Conservation (phyloP, 2,888 invertebrate genomes). For the Trissolcus brochymenae region DNA sequence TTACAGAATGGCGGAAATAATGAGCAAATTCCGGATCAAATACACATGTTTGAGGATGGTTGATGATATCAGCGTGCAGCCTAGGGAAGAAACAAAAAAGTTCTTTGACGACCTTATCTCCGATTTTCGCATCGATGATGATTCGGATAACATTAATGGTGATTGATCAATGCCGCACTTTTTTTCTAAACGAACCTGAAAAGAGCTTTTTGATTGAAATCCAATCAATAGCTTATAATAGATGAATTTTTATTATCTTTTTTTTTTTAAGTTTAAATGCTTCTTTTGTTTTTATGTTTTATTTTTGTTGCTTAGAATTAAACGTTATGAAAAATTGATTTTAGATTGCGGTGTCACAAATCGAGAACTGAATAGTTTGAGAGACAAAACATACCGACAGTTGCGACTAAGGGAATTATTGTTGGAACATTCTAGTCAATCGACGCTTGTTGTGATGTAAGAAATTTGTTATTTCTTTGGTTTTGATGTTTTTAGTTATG, state of each 20-base stretch:
- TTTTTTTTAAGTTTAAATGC: too few relatives aligned
- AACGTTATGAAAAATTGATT: slow-evolving; percentile 45
- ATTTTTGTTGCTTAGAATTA: background rate
- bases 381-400: slow-evolving; percentile 94
- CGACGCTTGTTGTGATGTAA: slow-evolving; percentile 96
- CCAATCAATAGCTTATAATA: too few relatives aligned
- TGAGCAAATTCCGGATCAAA: slow-evolving; percentile 95
- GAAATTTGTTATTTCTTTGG: slow-evolving; percentile 64
- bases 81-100: slow-evolving; percentile 84
- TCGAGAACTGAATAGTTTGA: slow-evolving; percentile 83
- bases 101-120: slow-evolving; percentile 85
- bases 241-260: too few relatives aligned
- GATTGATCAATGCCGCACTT: slow-evolving; percentile 4
- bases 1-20: slow-evolving; percentile 91
- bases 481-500: background rate
- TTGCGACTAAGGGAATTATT: slow-evolving; percentile 93
- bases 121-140: slow-evolving; percentile 79
- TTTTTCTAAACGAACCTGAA: too few relatives aligned
- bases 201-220: too few relatives aligned
- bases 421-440: slow-evolving; percentile 89
- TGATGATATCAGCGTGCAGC: slow-evolving; percentile 90
- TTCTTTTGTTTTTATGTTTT: background rate
- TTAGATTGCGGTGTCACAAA: slow-evolving; percentile 84
- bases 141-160: slow-evolving; percentile 63
- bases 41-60: slow-evolving; percentile 95